These are phyloP conservation scores for Hymenochirus boettgeri DNA, from an alignment of 2,113 vertebrate genomes.

Conservation along the genomic window DNA sequence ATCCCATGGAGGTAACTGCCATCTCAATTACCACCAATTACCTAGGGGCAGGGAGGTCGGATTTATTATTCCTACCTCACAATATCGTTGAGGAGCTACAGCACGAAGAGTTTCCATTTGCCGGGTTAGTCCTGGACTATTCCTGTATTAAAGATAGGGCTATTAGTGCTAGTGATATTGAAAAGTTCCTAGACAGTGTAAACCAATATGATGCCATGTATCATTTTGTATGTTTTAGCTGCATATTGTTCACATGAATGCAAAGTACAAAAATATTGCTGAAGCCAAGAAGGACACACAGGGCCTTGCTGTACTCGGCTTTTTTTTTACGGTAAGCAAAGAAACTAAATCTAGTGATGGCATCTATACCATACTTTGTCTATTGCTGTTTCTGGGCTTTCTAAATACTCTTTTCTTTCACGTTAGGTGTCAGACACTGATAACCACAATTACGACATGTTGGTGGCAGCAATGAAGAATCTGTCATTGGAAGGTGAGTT, in stretches of 20 bases:
- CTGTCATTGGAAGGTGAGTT: slow-evolving; percentile 65
- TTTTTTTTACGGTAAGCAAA: slow-evolving; percentile 68
- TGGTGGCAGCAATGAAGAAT: slow-evolving; percentile 63
- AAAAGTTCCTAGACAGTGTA: too few species aligned
- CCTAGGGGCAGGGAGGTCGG: background rate
- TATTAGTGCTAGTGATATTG: too few species aligned
- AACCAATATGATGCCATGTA: too few species aligned
- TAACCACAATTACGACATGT: slow-evolving; percentile 69
- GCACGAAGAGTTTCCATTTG: too few species aligned
- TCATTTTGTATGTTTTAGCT: slow-evolving; percentile 58
- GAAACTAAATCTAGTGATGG: too few species aligned
- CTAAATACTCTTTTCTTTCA: background rate
- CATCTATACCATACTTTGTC: too few species aligned
- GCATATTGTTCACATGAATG: slow-evolving; percentile 76
- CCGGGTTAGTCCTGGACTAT: too few species aligned
- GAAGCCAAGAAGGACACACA: slow-evolving; percentile 65
- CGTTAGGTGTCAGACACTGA: slow-evolving; percentile 56
- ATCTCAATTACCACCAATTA: background rate
- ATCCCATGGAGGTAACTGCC: slow-evolving; percentile 74
- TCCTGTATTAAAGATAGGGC: too few species aligned
- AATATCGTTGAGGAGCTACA: too few species aligned
- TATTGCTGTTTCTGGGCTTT: too few species aligned
- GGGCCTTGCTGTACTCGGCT: slow-evolving; percentile 71
- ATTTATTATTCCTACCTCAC: too few species aligned
- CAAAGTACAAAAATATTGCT: slow-evolving; percentile 58